phyloP scores from a whole-genome alignment of 2,113 vertebrate genomes.

The Pipra filicauda region DNA sequence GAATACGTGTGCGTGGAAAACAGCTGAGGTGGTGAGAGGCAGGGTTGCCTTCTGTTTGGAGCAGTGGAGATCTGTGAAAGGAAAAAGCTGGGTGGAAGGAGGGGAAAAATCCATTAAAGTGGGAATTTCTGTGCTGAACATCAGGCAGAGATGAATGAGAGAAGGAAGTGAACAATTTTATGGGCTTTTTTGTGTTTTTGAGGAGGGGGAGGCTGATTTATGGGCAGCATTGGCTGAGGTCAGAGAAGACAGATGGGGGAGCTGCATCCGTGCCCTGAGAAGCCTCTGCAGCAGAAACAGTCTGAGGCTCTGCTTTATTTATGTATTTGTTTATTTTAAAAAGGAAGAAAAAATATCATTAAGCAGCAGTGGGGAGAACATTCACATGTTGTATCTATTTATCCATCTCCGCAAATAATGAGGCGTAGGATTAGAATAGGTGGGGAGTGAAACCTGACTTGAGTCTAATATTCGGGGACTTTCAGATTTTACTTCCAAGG shows the following conservation, averaged over 20 bases:
- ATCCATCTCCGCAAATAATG: not conserved
- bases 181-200: not conserved
- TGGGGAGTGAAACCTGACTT: not conserved
- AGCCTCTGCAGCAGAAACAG: not conserved
- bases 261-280: not conserved
- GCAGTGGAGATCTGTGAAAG: not conserved
- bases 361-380: not conserved
- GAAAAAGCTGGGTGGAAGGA: not conserved
- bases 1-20: accelerated
- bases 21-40: accelerated
- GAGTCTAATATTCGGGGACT: not conserved
- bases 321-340: not conserved
- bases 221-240: accelerated
- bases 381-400: not conserved
- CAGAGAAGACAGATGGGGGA: not conserved
- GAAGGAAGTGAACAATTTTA: not conserved
- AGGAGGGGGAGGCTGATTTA: not conserved
- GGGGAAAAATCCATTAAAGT: accelerated
- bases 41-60: not conserved
- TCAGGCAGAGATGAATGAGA: not conserved
- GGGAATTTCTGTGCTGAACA: not conserved
- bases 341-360: not conserved
- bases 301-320: not conserved
- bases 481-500: not conserved
- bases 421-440: not conserved